Evolutionary conservation across 2,888 invertebrate genomes (phyloP).

Genomic region (Theretra japonica): DNA sequence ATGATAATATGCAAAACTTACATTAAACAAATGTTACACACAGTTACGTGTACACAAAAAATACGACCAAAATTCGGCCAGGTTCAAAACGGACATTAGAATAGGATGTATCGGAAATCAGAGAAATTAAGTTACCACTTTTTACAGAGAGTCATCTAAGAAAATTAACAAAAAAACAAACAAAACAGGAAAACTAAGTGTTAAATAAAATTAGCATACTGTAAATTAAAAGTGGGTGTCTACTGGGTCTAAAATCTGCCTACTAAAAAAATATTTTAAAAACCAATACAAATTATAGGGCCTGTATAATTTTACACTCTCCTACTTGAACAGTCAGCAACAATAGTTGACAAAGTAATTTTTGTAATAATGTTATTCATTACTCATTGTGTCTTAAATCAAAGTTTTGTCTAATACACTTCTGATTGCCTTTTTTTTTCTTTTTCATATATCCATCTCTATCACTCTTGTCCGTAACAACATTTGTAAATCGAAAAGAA

Average conservation of each 20-base stretch:
- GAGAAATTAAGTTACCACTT: constrained; percentile 83
- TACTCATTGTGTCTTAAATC: too few relatives aligned
- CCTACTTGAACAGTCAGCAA: not conserved
- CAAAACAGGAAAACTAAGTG: constrained; percentile 35
- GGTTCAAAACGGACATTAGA: constrained; percentile 33
- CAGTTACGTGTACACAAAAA: constrained; percentile 22
- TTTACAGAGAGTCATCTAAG: constrained; percentile 66
- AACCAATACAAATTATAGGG: not conserved
- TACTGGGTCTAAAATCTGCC: not conserved
- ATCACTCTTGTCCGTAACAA: too few relatives aligned
- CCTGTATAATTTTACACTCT: not conserved
- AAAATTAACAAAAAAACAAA: constrained; percentile 30
- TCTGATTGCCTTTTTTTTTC: too few relatives aligned
- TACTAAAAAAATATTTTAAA: not conserved
- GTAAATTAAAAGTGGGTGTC: constrained; percentile 15
- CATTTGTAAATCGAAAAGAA: too few relatives aligned
- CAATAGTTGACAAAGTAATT: too few relatives aligned
- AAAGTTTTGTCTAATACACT: too few relatives aligned
- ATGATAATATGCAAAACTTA: constrained; percentile 66
- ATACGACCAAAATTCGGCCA: constrained; percentile 2
- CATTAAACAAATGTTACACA: constrained; percentile 66
- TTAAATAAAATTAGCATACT: constrained; percentile 33
- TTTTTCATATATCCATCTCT: too few relatives aligned
- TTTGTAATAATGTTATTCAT: too few relatives aligned
- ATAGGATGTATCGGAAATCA: constrained; percentile 56